phyloP scores from a whole-genome alignment of 1,140 invertebrate species.

The Drosophila nikananu region DNA sequence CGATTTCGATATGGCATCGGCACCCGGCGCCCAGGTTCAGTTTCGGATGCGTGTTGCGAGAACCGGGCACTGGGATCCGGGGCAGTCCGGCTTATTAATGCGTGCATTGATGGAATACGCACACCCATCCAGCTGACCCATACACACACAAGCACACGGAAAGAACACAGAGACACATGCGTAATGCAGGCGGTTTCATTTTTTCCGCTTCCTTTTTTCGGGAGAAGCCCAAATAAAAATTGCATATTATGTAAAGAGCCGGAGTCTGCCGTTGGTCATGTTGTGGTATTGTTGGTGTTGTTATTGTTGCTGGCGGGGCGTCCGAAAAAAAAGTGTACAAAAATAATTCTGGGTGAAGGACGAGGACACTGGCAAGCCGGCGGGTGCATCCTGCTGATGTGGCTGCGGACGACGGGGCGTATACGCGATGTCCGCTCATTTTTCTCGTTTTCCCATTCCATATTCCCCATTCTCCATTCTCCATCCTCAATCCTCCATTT shows the following conservation, averaged over 20 bases:
- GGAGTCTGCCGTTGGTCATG: conserved; percentile 56
- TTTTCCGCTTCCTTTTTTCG: conserved; percentile 44
- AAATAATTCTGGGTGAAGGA: conserved; percentile 85
- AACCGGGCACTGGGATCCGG: conserved; percentile 13
- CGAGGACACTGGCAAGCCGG: conserved; percentile 67
- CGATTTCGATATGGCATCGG: conserved; percentile 55
- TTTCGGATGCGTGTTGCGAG: conserved; percentile 47
- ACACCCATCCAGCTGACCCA: conserved; percentile 32
- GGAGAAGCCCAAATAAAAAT: conserved; percentile 75
- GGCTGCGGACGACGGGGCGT: conserved; percentile 50
- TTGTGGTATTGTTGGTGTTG: conserved; percentile 27
- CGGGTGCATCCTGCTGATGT: conserved; percentile 31
- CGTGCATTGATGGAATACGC: conserved; percentile 81
- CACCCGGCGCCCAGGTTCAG: conserved; percentile 61
- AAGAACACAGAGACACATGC: conserved; percentile 50
- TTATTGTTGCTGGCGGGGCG: conserved; percentile 31
- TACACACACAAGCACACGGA: conserved; percentile 6
- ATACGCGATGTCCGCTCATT: conserved; percentile 58
- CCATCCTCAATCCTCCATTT: conserved; percentile 4
- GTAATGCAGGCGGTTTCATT: conserved; percentile 63
- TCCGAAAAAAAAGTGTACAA: conserved; percentile 64
- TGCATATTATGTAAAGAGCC: conserved; percentile 82
- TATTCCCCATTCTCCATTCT: background rate
- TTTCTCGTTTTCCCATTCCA: conserved; percentile 41
- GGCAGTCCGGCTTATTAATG: conserved; percentile 74